phyloP scores from a whole-genome alignment of 2,888 invertebrate species.

The Andrena hattorfiana region DNA sequence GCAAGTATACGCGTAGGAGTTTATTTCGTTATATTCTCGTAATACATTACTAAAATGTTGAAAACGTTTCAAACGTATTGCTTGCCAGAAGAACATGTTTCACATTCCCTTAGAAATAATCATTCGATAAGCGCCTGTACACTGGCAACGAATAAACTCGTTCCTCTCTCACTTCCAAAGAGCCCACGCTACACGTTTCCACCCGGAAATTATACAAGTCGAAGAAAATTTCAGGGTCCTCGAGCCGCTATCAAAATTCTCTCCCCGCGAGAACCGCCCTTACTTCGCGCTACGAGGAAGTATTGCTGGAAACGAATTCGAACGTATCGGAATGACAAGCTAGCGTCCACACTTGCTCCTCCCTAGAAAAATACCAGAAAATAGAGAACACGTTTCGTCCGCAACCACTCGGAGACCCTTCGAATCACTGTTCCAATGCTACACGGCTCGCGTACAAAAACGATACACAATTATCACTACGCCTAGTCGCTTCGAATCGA shows the following conservation, averaged over 20 bases:
- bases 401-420: conserved; percentile 14
- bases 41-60: conserved; percentile 7
- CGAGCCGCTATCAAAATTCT: neutral
- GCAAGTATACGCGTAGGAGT: conserved; percentile 1
- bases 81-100: conserved; percentile 1
- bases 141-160: neutral
- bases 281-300: neutral
- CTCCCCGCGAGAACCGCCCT: neutral
- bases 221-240: neutral
- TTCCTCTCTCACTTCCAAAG: neutral
- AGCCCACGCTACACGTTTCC: neutral
- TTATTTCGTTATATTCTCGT: neutral
- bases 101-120: neutral
- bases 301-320: conserved; percentile 2
- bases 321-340: conserved; percentile 15
- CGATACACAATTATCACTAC: conserved; percentile 13
- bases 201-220: neutral
- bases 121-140: neutral
- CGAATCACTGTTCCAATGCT: neutral
- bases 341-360: conserved; percentile 2
- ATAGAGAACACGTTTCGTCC: conserved; percentile 21
- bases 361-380: conserved; percentile 29
- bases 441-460: conserved; percentile 3
- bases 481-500: conserved; percentile 8
- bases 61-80: neutral